Conservation (phyloP, 2,888 invertebrate species). For the Lithophane leautieri region DNA sequence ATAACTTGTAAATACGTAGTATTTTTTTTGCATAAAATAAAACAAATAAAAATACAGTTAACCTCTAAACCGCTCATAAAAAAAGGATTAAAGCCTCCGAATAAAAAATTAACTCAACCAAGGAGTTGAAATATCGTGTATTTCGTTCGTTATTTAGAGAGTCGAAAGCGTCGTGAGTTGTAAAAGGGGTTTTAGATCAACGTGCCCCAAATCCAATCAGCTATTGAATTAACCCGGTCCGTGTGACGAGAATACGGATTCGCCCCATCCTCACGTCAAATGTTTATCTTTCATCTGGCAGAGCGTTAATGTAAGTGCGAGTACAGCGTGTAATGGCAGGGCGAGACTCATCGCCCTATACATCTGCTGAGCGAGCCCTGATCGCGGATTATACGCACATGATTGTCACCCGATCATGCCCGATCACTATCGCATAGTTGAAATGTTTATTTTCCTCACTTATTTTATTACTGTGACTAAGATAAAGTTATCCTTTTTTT, state of each 20-base stretch:
- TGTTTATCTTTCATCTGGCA: constrained; percentile 90
- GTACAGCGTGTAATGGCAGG: constrained; percentile 82
- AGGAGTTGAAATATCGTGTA: constrained; percentile 47
- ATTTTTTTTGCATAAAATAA: not conserved
- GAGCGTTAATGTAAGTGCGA: constrained; percentile 86
- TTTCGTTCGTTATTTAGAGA: constrained; percentile 44
- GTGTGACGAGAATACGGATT: constrained; percentile 90
- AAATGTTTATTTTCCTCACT: constrained; percentile 53
- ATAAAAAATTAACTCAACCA: constrained; percentile 43
- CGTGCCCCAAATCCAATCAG: constrained; percentile 90
- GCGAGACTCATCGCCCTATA: constrained; percentile 69
- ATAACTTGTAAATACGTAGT: too few species aligned
- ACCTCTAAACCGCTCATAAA: constrained; percentile 41
- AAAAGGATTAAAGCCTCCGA: constrained; percentile 27
- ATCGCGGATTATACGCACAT: constrained; percentile 68
- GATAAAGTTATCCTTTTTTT: constrained; percentile 24
- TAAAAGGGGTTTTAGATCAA: constrained; percentile 83
- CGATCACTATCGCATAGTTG: constrained; percentile 59
- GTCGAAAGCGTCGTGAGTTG: constrained; percentile 71
- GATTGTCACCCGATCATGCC: constrained; percentile 65
- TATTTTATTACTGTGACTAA: constrained; percentile 38
- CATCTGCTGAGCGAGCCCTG: constrained; percentile 78
- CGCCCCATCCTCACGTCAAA: constrained; percentile 88
- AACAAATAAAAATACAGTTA: constrained; percentile 9
- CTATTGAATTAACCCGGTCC: constrained; percentile 90